Evolutionary conservation across 2,113 vertebrate species (phyloP).

Genomic region (Cyanoderma ruficeps): DNA sequence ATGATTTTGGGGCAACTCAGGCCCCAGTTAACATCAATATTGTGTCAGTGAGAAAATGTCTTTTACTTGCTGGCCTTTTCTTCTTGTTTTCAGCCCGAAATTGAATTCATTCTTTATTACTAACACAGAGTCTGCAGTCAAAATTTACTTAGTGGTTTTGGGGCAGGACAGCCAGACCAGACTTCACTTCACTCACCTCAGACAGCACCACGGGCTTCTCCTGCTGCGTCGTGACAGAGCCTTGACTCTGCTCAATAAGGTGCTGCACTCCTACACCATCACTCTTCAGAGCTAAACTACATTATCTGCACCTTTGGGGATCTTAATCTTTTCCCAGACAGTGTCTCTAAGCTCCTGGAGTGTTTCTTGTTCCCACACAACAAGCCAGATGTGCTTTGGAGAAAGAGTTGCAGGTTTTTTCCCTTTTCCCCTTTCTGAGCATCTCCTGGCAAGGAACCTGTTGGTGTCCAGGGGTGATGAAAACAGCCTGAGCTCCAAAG

Average conservation of each 20-base stretch:
- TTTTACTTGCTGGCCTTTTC: not conserved
- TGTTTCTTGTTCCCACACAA: not conserved
- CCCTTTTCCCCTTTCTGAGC: not conserved
- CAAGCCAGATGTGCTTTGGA: not conserved
- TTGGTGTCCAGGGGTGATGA: not conserved
- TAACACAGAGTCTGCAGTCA: not conserved
- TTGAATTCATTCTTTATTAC: not conserved
- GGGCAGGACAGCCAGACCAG: not conserved
- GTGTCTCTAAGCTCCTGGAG: not conserved
- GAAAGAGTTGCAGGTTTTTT: not conserved
- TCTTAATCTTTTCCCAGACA: not conserved
- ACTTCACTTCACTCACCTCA: not conserved
- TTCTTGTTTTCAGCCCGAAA: not conserved
- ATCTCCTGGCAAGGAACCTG: not conserved
- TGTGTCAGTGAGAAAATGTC: not conserved
- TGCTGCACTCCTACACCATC: not conserved
- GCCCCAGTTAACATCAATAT: not conserved
- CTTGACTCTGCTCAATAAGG: not conserved
- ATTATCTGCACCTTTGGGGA: not conserved
- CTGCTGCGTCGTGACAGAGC: fast-evolving
- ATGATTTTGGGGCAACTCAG: not conserved
- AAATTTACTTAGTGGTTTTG: not conserved
- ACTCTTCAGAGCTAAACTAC: not conserved
- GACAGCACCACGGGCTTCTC: not conserved
- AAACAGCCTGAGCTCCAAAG: not conserved